A percentile compares a stretch with the other conserved stretches of the same genome.
These are phyloP conservation scores for Athripsodes cinereus DNA, from an alignment of 2,888 invertebrate species.

Conservation along the genomic window DNA sequence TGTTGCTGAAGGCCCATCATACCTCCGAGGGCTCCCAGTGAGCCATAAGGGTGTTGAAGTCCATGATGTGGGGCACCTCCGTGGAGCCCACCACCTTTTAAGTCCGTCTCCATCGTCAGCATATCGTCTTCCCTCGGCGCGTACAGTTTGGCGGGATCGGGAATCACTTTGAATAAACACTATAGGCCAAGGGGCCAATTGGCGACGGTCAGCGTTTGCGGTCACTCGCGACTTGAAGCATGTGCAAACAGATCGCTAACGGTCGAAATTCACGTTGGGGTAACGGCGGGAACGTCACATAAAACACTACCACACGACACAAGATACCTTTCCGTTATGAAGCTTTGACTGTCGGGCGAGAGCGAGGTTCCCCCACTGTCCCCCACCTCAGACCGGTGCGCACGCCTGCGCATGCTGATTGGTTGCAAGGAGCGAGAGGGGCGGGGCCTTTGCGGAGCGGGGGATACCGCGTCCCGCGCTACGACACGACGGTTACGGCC, in stretches of 20 bases:
- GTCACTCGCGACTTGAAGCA: constrained; percentile 42
- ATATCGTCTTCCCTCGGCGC: constrained; percentile 77
- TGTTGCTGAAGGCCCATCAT: constrained; percentile 61
- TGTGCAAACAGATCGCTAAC: constrained; percentile 27
- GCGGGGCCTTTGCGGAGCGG: constrained; percentile 30
- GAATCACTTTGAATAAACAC: constrained; percentile 18
- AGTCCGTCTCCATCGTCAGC: constrained; percentile 89
- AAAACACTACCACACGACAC: constrained; percentile 31
- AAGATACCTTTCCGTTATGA: constrained; percentile 49
- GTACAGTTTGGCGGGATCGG: constrained; percentile 66
- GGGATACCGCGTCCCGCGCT: constrained; percentile 21
- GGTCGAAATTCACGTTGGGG: constrained; percentile 2
- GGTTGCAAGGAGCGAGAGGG: constrained; percentile 38
- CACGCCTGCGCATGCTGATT: constrained; percentile 19
- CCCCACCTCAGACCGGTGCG: constrained; percentile 33
- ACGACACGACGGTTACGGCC: constrained; percentile 28
- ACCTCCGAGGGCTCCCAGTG: constrained; percentile 64
- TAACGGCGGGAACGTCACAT: constrained; percentile 24
- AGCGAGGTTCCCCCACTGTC: constrained; percentile 29
- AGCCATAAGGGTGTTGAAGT: constrained; percentile 67
- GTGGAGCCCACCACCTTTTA: constrained; percentile 83
- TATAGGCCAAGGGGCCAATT: constrained; percentile 36
- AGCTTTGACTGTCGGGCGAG: constrained; percentile 31
- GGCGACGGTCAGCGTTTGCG: constrained; percentile 30
- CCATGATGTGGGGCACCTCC: constrained; percentile 84